Base-by-base conservation (phyloP, 2,797 vertebrate species). In the Mustela erminea region DNA sequence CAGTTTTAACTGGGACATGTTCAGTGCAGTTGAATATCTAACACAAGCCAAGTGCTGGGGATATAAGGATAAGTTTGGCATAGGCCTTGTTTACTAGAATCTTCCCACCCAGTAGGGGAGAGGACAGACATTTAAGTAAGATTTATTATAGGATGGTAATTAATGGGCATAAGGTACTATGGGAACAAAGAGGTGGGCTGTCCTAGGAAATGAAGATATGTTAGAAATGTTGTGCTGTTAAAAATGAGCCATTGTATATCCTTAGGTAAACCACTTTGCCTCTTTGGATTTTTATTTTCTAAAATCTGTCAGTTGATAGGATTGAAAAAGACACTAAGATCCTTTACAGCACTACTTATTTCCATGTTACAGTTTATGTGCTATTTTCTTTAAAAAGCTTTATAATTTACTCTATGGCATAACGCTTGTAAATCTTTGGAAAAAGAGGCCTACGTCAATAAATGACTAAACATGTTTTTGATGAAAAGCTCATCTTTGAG, bases 251-350 rank as follows among this genome's bases (percentile, higher is more conserved):
- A n/a, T 27, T 29, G 1, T 85, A 58, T 80, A 82, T 85, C 85
- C 86, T 86, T 95, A 91, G 60, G 35, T 87, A 96, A 82, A 43
- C 14, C 23, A 74, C 8, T 96, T 93, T 80, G 54, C 5, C 35
- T 92, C n/a, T 91, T 86, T 84, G 62, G n/a, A 89, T 21, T 86
- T 92, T 87, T 38, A 93, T 93, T 95, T 56, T 87, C 52, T 92
- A 80, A 96, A 89, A 60, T 72, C 15, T 80, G 18, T 90, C 17
- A 70, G 83, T 52, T 56, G 52, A 54, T 27, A 85, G 17, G 4
- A 75, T 27, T 74, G 20, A 66, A 94, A 78, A 41, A 93, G 35
- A 91, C 18, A 58, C 84, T 83, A 74, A 82, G 72, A 56, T 82
- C 15, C 18, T 92, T 97, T 64, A 49, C 4, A 83, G 41, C 4